Percentiles rank a stretch among this genome's conserved stretches.
phyloP scores from a whole-genome alignment of 2,797 vertebrate species.

The Pelobates cultripes region DNA sequence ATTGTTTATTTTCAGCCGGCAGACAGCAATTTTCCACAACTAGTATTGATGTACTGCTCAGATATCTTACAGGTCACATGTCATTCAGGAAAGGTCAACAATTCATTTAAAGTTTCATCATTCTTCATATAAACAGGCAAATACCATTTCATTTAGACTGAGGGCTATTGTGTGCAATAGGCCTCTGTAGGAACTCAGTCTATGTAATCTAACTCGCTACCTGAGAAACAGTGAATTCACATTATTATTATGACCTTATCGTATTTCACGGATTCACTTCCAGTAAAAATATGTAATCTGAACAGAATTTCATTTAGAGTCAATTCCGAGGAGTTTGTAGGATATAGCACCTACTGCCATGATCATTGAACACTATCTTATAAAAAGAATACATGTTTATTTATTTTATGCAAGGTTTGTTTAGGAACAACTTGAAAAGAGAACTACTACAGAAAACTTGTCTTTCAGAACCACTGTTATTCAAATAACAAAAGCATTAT shows the following conservation, averaged over 20 bases:
- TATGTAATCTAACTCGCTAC: conserved; percentile 60
- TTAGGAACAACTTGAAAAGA: no score
- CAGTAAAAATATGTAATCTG: conserved; percentile 61
- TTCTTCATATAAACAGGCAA: conserved; percentile 77
- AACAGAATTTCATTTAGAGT: conserved; percentile 65
- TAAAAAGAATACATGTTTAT: not conserved
- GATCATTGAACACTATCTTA: conserved; percentile 44
- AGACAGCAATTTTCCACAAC: conserved; percentile 81
- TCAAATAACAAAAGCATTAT: no score
- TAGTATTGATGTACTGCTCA: conserved; percentile 76
- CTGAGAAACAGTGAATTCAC: conserved; percentile 62
- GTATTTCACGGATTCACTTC: conserved; percentile 56
- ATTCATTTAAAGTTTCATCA: conserved; percentile 87
- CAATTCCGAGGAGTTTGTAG: conserved; percentile 56
- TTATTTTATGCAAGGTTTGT: no score
- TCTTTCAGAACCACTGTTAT: no score
- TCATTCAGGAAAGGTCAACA: conserved; percentile 85
- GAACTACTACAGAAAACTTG: no score
- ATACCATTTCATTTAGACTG: conserved; percentile 70
- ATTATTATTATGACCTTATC: conserved; percentile 64
- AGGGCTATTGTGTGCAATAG: conserved; percentile 60
- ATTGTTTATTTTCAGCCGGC: conserved; percentile 83
- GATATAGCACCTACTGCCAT: conserved; percentile 37
- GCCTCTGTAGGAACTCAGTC: conserved; percentile 58
- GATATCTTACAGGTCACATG: conserved; percentile 84